These are phyloP conservation scores for Agonopterix alstromeriana DNA, from an alignment of 2,888 invertebrate species.

Conservation along the genomic window DNA sequence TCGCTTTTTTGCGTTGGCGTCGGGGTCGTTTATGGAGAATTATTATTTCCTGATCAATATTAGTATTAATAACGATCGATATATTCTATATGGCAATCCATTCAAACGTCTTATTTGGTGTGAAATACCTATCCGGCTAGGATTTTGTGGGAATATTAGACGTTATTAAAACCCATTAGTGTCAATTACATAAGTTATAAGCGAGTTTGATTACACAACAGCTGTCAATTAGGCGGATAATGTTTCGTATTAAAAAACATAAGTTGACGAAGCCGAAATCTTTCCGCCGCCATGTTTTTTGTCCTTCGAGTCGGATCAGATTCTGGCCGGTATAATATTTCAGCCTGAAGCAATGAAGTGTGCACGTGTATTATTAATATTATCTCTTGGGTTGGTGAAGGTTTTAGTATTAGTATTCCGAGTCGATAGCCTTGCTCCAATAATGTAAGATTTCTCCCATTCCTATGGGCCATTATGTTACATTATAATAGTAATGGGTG, in stretches of 20 bases:
- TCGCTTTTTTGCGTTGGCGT: slow-evolving; percentile 5
- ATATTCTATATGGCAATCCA: background rate
- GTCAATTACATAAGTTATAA: slow-evolving; percentile 18
- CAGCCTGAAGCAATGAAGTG: slow-evolving; percentile 10
- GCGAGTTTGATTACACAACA: slow-evolving; percentile 36
- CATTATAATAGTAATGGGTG: slow-evolving; percentile 44
- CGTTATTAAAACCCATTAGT: slow-evolving; percentile 2
- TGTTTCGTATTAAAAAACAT: slow-evolving; percentile 41
- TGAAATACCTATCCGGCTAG: background rate
- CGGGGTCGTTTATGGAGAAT: slow-evolving; percentile 1
- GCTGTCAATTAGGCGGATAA: slow-evolving; percentile 43
- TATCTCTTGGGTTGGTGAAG: background rate
- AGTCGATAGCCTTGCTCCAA: background rate
- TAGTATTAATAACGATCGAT: too few species aligned
- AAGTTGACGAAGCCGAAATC: slow-evolving; percentile 34
- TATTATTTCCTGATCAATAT: slow-evolving; percentile 2
- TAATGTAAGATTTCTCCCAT: slow-evolving; percentile 4
- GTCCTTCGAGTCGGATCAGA: slow-evolving; percentile 39
- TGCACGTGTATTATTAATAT: background rate
- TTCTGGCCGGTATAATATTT: slow-evolving; percentile 41
- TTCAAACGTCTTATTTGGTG: background rate
- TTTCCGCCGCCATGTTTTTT: slow-evolving; percentile 28
- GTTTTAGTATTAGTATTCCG: background rate
- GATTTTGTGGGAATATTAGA: too few species aligned
- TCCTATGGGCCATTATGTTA: slow-evolving; percentile 23